These are phyloP conservation scores for Phylloscopus trochiloides DNA, from an alignment of 2,113 vertebrate genomes.

Conservation along the genomic window DNA sequence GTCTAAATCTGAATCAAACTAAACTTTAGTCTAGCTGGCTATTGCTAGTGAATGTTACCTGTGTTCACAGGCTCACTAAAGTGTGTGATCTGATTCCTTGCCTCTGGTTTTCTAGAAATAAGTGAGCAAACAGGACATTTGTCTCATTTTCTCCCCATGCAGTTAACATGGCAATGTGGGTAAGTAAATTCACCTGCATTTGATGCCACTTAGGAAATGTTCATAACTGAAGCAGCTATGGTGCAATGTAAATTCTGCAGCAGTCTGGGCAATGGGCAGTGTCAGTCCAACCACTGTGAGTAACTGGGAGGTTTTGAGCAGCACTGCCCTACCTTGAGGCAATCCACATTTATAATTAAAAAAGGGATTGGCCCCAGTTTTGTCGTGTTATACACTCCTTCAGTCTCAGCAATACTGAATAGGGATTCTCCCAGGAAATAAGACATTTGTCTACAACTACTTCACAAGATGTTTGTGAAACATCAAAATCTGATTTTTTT, in stretches of 20 bases:
- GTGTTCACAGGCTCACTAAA: background rate
- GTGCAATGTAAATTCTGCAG: background rate
- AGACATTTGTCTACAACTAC: background rate
- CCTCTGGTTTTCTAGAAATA: background rate
- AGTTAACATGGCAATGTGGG: background rate
- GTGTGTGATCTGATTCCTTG: background rate
- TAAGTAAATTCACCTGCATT: background rate
- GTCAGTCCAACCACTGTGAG: background rate
- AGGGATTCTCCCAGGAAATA: background rate
- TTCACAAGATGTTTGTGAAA: background rate
- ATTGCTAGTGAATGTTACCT: background rate
- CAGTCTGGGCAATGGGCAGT: background rate
- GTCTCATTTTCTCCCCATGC: background rate
- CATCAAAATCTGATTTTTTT: background rate
- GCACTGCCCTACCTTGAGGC: background rate
- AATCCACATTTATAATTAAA: background rate
- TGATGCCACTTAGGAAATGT: background rate
- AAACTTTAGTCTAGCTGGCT: background rate
- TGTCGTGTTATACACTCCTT: background rate
- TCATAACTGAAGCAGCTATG: fast-evolving
- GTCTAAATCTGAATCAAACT: background rate
- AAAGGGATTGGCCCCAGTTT: fast-evolving
- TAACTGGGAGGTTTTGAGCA: background rate
- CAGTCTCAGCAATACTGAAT: background rate
- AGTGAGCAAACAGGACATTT: background rate